Evolutionary conservation across 2,888 invertebrate species (phyloP).

Genomic region (Seira ritae): DNA sequence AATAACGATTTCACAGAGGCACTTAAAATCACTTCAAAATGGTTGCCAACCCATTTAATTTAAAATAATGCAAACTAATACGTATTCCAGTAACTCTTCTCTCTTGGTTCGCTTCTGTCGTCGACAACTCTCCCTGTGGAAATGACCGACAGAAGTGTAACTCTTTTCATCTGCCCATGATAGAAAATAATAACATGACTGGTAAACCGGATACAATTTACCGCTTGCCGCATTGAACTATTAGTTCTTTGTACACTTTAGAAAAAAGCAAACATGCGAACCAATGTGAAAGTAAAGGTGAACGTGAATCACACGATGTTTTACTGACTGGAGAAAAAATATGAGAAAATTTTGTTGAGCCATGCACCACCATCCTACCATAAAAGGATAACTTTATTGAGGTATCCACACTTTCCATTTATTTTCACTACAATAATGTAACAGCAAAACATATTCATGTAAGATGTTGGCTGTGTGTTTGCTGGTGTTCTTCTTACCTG

Average conservation of each 20-base stretch:
- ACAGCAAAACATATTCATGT: background rate
- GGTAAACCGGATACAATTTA: conserved; percentile 52
- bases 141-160: background rate
- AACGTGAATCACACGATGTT: too few relatives aligned
- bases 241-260: background rate
- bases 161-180: conserved; percentile 26
- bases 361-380: background rate
- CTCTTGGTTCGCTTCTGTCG: too few relatives aligned
- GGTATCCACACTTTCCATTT: background rate
- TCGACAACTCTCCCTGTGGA: background rate
- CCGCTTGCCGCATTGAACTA: conserved; percentile 56
- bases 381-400: background rate
- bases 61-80: too few relatives aligned
- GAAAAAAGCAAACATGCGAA: background rate
- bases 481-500: background rate
- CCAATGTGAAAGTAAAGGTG: background rate
- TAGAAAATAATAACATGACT: too few relatives aligned
- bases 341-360: background rate
- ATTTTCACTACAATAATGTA: background rate
- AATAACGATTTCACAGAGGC: too few relatives aligned
- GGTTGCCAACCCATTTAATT: too few relatives aligned
- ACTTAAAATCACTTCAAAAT: too few relatives aligned
- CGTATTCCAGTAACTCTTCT: too few relatives aligned
- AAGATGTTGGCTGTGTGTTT: too few relatives aligned
- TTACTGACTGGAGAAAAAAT: background rate